Base-by-base conservation (phyloP, 2,888 invertebrate species). In the Clunio marinus region DNA sequence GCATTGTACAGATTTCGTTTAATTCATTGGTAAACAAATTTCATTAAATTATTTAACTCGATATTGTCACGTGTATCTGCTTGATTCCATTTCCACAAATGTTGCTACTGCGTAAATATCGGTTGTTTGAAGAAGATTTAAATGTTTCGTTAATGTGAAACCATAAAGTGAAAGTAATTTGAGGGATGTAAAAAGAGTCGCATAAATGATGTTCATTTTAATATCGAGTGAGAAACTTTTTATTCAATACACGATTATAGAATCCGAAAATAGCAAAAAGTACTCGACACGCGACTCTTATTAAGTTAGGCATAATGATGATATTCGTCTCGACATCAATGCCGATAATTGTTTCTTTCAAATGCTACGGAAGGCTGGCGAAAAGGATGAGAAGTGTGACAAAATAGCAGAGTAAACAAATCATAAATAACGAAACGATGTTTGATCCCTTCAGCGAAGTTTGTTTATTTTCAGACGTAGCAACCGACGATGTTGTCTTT, bases 351-450 rank as follows among this genome's bases (percentile, higher is more conserved):
- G 51, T 51, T 51, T 51, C 17, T 51, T 22, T 17, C 7, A 20
- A 17, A 22, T 51, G 20, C 51, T 51, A 41, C 15, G n/a, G 51
- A 3, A 51, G 22, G 10, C 51, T 32, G 2, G 20, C 20, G 3
- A 32, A 32, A 32, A 32, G 32, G 32, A 32, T 27, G 32, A 7
- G 46, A 45, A 65, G 63, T 46, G 63, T 65, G 63, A 65, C 63
- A 65, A 65, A 65, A 65, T 17, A 41, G 63, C 15, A 63, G 17
- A 27, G 45, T 46, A 65, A 65, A 65, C 63, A 65, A 65, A 65
- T 65, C 63, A 27, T 65, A 65, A 65, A 65, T 65, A 51, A 51
- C 22, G 51, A 51, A n/a, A n/a, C n/a, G 22, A 51, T n/a, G 41
- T 41, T 41, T 15, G 7, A n/a, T 15, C 41, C 51, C 51, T 22